Conservation (phyloP, 1,140 invertebrate species). For the Calosoma granatense region DNA sequence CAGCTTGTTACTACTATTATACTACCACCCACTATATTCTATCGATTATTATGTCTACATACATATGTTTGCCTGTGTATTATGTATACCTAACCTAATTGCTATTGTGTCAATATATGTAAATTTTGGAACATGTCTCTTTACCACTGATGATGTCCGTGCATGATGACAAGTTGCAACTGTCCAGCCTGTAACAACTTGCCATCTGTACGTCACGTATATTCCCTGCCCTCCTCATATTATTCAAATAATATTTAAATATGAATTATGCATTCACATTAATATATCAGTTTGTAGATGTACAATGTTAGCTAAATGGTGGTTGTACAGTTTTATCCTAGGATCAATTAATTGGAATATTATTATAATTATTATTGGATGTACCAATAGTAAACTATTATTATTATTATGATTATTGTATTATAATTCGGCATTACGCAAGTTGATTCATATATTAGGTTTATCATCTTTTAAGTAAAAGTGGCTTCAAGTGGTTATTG, state of each 20-base stretch:
- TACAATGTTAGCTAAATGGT: slow-evolving; percentile 5
- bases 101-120: not conserved
- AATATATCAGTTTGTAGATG: not conserved
- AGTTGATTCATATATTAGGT: not conserved
- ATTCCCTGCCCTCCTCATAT: no score
- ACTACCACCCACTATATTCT: no score
- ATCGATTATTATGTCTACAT: no score
- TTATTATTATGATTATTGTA: no score
- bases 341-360: not conserved
- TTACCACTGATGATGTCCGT: no score
- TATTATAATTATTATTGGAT: slow-evolving; percentile 1
- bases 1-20: not conserved
- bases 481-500: slow-evolving; percentile 7
- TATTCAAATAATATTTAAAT: not conserved
- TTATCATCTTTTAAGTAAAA: slow-evolving; percentile 1
- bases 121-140: not conserved
- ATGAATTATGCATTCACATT: not conserved
- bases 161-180: no score
- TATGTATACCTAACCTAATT: no score
- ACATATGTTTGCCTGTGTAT: no score
- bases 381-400: not conserved
- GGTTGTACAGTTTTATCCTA: slow-evolving; percentile 1
- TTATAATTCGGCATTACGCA: not conserved
- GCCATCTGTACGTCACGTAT: no score
- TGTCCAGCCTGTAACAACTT: no score